phyloP scores from a whole-genome alignment of 35 echinoderm and acorn worm genomes.

The Stichopus chloronotus region DNA sequence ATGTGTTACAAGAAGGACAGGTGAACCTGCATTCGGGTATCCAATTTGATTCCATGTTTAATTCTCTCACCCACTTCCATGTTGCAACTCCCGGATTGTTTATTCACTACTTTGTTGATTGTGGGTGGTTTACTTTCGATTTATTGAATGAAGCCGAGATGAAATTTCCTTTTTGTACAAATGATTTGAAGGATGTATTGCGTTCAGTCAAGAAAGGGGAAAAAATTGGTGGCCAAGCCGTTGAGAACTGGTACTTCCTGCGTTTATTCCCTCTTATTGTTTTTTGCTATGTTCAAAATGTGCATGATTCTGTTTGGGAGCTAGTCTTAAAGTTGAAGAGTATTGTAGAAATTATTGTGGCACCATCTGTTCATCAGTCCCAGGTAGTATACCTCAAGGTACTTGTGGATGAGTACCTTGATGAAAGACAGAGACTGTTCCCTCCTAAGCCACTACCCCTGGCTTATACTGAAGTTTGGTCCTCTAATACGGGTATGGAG shows the following conservation, averaged over 20 bases:
- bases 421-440: conserved; percentile 51
- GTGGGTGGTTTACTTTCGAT: conserved; percentile 18
- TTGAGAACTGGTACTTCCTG: conserved; percentile 68
- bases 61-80: conserved; percentile 62
- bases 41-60: conserved; percentile 71
- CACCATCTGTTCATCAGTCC: conserved; percentile 49
- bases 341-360: conserved; percentile 61
- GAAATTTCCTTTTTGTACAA: conserved; percentile 34
- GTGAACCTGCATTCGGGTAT: conserved; percentile 27
- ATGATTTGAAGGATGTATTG: conserved; percentile 53
- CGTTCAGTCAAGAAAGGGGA: conserved; percentile 52
- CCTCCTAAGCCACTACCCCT: conserved; percentile 41
- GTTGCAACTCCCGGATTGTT: background rate
- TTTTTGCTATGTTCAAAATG: conserved; percentile 42
- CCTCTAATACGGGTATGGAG: conserved; percentile 64
- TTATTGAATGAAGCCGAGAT: background rate
- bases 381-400: conserved; percentile 56
- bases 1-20: conserved; percentile 35
- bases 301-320: conserved; percentile 61
- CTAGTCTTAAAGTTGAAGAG: conserved; percentile 60
- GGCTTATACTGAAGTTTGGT: conserved; percentile 49
- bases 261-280: conserved; percentile 62
- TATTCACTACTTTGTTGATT: conserved; percentile 22
- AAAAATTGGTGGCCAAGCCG: conserved; percentile 66
- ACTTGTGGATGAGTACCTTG: conserved; percentile 72